These are phyloP conservation scores for Halichoerus grypus DNA, from an alignment of 2,113 vertebrate genomes.

Conservation along the genomic window DNA sequence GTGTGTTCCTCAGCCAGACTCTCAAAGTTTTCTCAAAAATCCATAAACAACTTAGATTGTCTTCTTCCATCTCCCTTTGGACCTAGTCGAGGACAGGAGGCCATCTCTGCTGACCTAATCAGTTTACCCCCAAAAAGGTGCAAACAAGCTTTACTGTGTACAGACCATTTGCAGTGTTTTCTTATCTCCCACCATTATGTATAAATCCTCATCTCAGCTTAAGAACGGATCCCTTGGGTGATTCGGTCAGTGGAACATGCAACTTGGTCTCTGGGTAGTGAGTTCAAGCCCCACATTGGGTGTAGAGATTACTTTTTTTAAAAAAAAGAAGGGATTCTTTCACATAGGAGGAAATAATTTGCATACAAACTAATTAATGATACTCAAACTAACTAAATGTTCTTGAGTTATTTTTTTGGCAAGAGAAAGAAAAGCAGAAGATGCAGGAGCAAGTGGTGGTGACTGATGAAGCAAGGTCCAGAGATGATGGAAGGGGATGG, in stretches of 20 bases:
- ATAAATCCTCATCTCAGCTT: constrained; percentile 30
- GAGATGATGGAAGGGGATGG: not conserved
- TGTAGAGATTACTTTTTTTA: not conserved
- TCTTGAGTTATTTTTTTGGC: not conserved
- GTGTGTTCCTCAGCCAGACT: not conserved
- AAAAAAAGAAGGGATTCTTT: not conserved
- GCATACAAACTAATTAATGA: constrained; percentile 2
- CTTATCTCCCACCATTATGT: not conserved
- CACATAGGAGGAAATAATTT: not conserved
- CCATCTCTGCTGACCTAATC: not conserved
- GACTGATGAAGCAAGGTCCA: not conserved
- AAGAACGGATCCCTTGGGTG: not conserved
- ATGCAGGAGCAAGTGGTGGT: not conserved
- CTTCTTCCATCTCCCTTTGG: not conserved
- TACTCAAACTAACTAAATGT: not conserved
- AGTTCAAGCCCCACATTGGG: not conserved
- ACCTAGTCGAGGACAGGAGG: not conserved
- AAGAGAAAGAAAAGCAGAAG: not conserved
- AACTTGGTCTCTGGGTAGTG: not conserved
- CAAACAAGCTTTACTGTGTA: not conserved
- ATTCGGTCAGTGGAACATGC: not conserved
- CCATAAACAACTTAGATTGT: not conserved
- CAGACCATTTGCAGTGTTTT: not conserved
- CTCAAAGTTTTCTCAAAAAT: not conserved
- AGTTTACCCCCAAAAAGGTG: not conserved